Conservation (phyloP, 2,797 vertebrate species). For the Xyrichtys novacula region DNA sequence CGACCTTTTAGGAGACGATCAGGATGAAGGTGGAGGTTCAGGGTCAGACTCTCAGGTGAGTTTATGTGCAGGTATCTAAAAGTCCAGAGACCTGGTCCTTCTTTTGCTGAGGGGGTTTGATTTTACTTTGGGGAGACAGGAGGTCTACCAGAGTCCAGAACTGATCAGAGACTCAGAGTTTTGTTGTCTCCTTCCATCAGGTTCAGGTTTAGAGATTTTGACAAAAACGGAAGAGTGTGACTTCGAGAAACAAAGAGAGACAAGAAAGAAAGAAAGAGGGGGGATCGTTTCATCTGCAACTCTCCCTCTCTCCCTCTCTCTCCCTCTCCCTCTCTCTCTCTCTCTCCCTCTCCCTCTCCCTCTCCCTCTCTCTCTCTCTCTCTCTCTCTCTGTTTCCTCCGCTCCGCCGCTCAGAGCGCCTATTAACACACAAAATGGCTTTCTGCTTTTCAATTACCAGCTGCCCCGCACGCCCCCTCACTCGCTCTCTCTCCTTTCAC, state of each 20-base stretch:
- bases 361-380: background rate
- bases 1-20: too few species aligned
- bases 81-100: background rate
- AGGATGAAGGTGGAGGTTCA: too few species aligned
- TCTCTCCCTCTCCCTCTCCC: background rate
- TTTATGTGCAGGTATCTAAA: too few species aligned
- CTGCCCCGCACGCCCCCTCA: slow-evolving; percentile 2
- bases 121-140: background rate
- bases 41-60: too few species aligned
- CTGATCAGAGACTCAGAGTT: background rate
- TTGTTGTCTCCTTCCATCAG: slow-evolving; percentile 16
- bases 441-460: slow-evolving; percentile 35
- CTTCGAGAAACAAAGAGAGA: slow-evolving; percentile 7
- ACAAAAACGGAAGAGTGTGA: background rate
- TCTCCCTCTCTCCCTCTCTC: background rate
- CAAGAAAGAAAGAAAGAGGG: slow-evolving; percentile 1
- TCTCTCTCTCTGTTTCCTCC: background rate
- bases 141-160: slow-evolving; percentile 13
- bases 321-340: background rate
- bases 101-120: background rate
- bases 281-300: background rate
- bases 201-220: background rate
- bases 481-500: background rate
- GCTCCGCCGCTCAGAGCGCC: background rate
- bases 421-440: slow-evolving; percentile 18